phyloP scores from a whole-genome alignment of 2,888 invertebrate genomes.

The Pogonocherus hispidulus region DNA sequence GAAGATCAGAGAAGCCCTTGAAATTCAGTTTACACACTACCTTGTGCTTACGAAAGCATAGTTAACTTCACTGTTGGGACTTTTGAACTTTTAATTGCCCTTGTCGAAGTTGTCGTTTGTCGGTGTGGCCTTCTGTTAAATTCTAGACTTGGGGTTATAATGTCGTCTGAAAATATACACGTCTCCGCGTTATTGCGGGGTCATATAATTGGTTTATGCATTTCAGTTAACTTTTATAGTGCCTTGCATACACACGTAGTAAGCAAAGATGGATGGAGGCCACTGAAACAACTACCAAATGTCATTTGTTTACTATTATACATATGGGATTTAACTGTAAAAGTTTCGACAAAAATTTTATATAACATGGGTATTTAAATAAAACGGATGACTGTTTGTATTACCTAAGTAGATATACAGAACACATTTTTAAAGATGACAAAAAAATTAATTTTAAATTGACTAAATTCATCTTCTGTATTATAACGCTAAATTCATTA shows the following conservation, averaged over 20 bases:
- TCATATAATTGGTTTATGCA: background rate
- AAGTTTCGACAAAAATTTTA: too few species aligned
- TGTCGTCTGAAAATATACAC: background rate
- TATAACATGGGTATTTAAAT: too few species aligned
- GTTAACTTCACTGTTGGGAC: background rate
- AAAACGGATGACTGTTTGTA: too few species aligned
- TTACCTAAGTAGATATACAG: too few species aligned
- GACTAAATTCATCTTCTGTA: too few species aligned
- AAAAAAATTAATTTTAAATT: too few species aligned
- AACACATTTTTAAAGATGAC: too few species aligned
- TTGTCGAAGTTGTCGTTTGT: slow-evolving; percentile 20
- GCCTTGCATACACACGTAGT: background rate
- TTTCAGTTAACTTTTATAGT: background rate
- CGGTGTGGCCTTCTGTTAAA: slow-evolving; percentile 20
- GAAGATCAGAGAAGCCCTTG: slow-evolving; percentile 37
- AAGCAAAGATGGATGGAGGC: background rate
- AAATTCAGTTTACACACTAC: slow-evolving; percentile 32
- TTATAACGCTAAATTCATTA: too few species aligned
- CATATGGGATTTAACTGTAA: background rate
- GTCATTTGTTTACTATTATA: background rate
- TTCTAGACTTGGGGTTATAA: background rate
- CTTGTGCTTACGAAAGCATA: slow-evolving; percentile 18
- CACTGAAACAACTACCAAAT: background rate
- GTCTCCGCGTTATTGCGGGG: background rate
- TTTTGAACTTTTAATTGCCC: slow-evolving; percentile 29